Percentiles rank a stretch among this genome's conserved stretches.
These are phyloP conservation scores for Stictonetta naevosa DNA, from an alignment of 2,113 vertebrate species.

Conservation along the genomic window DNA sequence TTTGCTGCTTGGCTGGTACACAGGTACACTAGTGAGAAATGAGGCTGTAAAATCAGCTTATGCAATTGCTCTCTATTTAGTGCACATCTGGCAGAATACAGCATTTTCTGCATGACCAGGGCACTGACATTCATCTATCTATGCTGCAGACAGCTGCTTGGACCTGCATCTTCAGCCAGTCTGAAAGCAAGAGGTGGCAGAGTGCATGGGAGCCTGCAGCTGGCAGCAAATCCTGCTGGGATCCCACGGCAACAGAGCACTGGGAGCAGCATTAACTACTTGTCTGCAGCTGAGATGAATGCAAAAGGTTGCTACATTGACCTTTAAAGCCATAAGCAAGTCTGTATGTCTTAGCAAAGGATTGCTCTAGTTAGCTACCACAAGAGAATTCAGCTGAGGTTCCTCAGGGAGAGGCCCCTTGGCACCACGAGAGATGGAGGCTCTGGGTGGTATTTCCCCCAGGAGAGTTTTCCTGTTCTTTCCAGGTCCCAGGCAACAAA, in stretches of 20 bases:
- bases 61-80: not conserved
- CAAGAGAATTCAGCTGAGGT: not conserved
- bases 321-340: not conserved
- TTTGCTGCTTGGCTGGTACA: not conserved
- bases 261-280: not conserved
- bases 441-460: not conserved
- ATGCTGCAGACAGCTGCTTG: not conserved
- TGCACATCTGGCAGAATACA: not conserved
- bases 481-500: not conserved
- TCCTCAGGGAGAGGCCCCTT: not conserved
- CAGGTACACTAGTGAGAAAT: not conserved
- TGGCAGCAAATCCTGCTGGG: not conserved
- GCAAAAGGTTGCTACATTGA: not conserved
- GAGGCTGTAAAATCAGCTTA: not conserved
- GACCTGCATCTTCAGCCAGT: not conserved
- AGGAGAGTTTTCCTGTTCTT: not conserved
- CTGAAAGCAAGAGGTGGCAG: not conserved
- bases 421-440: not conserved
- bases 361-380: not conserved
- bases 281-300: not conserved
- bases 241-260: not conserved
- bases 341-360: not conserved
- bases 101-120: not conserved
- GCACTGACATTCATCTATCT: not conserved
- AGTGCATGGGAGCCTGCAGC: not conserved